Conservation (phyloP, 2,113 vertebrate species). For the Lates calcarifer region DNA sequence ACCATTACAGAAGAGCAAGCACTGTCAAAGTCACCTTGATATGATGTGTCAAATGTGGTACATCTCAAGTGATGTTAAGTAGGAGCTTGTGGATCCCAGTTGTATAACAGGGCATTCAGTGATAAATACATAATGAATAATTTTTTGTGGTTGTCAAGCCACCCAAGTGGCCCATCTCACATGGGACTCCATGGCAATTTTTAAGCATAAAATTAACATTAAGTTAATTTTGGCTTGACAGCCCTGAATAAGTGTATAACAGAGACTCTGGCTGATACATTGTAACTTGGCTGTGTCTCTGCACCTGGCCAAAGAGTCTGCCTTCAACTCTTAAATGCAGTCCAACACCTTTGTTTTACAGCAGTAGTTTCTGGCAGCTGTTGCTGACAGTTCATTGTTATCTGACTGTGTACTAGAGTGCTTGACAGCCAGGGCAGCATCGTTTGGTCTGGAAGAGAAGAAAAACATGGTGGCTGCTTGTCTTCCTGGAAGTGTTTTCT, state of each 20-base stretch:
- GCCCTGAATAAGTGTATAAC: background rate
- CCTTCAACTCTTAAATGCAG: slow-evolving; percentile 25
- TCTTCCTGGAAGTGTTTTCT: slow-evolving; percentile 59
- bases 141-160: slow-evolving; percentile 7
- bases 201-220: slow-evolving; percentile 7
- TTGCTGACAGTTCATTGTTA: slow-evolving; percentile 57
- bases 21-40: slow-evolving; percentile 55
- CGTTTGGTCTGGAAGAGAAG: slow-evolving; percentile 47
- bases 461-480: slow-evolving; percentile 54
- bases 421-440: slow-evolving; percentile 59
- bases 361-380: slow-evolving; percentile 57
- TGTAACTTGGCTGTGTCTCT: background rate
- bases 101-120: slow-evolving; percentile 13
- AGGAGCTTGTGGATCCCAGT: slow-evolving; percentile 20
- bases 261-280: background rate
- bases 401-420: slow-evolving; percentile 51
- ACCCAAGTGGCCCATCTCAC: slow-evolving; percentile 1
- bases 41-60: slow-evolving; percentile 20
- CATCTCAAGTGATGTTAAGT: slow-evolving; percentile 24
- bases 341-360: slow-evolving; percentile 44
- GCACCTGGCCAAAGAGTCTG: slow-evolving; percentile 17
- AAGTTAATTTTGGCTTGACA: background rate
- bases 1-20: slow-evolving; percentile 28
- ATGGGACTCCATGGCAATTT: slow-evolving; percentile 9
- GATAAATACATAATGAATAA: slow-evolving; percentile 33